Evolutionary conservation across 2,113 vertebrate genomes (phyloP).

Genomic region (Neomonachus schauinslandi): DNA sequence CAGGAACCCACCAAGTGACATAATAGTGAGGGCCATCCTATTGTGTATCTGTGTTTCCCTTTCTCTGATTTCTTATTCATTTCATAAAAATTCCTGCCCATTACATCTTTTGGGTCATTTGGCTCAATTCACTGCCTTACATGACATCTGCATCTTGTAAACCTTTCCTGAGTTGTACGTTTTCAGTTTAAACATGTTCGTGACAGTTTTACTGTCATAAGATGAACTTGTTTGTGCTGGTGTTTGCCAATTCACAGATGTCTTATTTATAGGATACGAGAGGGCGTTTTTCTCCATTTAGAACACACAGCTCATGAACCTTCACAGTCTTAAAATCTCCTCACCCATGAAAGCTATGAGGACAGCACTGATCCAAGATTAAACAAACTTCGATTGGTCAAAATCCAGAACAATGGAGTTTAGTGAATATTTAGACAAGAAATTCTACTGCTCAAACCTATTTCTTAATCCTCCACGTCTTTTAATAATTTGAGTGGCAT

Average conservation of each 20-base stretch:
- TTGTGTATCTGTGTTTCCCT: not conserved
- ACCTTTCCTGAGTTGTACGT: conserved; percentile 75
- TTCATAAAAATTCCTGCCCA: conserved; percentile 52
- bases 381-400: not conserved
- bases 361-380: not conserved
- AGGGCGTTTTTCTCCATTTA: conserved; percentile 59
- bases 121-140: conserved; percentile 31
- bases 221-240: conserved; percentile 72
- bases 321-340: conserved; percentile 24
- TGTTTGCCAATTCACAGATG: conserved; percentile 49
- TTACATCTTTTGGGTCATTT: conserved; percentile 71
- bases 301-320: not conserved
- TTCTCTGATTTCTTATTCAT: conserved; percentile 35
- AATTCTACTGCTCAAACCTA: not conserved
- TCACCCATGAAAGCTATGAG: conserved; percentile 7
- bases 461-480: not conserved
- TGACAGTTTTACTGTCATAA: conserved; percentile 77
- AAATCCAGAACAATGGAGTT: conserved; percentile 10
- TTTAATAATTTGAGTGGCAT: not conserved
- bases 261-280: conserved; percentile 60
- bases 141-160: conserved; percentile 73
- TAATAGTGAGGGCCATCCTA: not conserved
- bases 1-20: not conserved
- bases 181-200: conserved; percentile 67
- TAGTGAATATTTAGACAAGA: conserved; percentile 43